These are phyloP conservation scores for Turritopsis dohrnii DNA, from an alignment of 30 jellyfish, hydroid and myxozoan genomes.

Conservation along the genomic window DNA sequence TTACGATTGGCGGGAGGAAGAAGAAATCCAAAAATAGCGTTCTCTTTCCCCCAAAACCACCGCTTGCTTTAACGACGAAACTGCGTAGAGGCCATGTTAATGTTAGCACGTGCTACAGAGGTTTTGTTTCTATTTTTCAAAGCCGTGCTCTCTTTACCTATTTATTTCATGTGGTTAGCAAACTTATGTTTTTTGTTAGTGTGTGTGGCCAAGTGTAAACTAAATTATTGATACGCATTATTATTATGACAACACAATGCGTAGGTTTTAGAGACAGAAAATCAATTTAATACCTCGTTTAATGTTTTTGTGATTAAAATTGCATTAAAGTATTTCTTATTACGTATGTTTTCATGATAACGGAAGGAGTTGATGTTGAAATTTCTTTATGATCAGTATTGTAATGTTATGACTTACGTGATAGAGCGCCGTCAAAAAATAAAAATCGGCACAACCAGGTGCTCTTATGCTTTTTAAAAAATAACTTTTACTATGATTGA, in stretches of 20 bases:
- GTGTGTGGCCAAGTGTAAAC: not conserved
- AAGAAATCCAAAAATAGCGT: too few species aligned
- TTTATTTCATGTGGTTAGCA: not conserved
- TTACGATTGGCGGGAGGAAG: too few species aligned
- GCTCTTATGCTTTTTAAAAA: not conserved
- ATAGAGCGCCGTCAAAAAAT: not conserved
- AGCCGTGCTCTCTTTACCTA: not conserved
- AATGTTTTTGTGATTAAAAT: not conserved
- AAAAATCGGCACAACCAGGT: not conserved
- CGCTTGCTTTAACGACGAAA: too few species aligned
- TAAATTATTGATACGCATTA: not conserved
- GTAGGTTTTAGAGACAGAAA: not conserved
- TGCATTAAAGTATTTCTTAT: not conserved
- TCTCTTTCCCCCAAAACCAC: too few species aligned
- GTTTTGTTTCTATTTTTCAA: not conserved
- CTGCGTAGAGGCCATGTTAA: not conserved
- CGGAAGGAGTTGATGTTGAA: not conserved
- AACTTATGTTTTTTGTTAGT: not conserved
- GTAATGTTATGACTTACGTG: not conserved
- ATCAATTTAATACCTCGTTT: not conserved
- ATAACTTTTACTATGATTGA: not conserved
- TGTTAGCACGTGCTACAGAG: not conserved
- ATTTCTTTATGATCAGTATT: not conserved
- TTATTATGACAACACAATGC: not conserved
- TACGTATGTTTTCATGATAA: not conserved